Base-by-base conservation (phyloP, 2,797 vertebrate genomes). In the Mus spretus region DNA sequence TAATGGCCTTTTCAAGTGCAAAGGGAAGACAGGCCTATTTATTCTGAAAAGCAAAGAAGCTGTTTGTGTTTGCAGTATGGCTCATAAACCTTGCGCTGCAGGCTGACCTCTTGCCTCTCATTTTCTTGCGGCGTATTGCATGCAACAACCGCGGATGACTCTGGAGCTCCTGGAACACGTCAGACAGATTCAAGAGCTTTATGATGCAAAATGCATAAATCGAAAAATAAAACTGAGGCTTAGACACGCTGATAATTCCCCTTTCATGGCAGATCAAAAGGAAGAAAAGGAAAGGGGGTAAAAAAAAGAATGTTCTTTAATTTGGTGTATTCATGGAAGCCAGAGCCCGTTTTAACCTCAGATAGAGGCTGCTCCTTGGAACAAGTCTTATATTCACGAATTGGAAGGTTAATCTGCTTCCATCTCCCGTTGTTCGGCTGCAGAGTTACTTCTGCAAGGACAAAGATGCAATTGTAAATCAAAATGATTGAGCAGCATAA, bases 401-500 rank as follows among this genome's bases (percentile, higher is more conserved):
- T 96, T 93, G 93, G 96, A 97, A 86, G 65, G 94, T 96, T 97
- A 98, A 98, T 94, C 97, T 96, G 34, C 93, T 96, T 92, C 15
- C 98, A 93, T 91, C 87, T 96, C 98, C 98, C 2, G 44, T 97
- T 96, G 98, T 96, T 98, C 89, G 82, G 92, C 94, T 90, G 96
- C 40, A 91, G 65, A 90, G 37, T 97, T 97, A 96, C 96, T 97
- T 97, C 92, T 94, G 96, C 53, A 94, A 93, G 97, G 96, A 98
- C 98, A 98, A 98, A 98, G 96, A 96, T 55, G 40, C 0, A 2
- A 97, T 96, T 97, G 89, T 93, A 98, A 98, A 98, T 97, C 97
- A 90, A 28, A 98, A 97, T 3, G 75, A 95, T 74, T 97, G 74
- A 97, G 97, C 74, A 72, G 59, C 78, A 67, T 97, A 98, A 98